phyloP scores from a whole-genome alignment of 2,888 invertebrate genomes.

The Lasioglossum calceatum region DNA sequence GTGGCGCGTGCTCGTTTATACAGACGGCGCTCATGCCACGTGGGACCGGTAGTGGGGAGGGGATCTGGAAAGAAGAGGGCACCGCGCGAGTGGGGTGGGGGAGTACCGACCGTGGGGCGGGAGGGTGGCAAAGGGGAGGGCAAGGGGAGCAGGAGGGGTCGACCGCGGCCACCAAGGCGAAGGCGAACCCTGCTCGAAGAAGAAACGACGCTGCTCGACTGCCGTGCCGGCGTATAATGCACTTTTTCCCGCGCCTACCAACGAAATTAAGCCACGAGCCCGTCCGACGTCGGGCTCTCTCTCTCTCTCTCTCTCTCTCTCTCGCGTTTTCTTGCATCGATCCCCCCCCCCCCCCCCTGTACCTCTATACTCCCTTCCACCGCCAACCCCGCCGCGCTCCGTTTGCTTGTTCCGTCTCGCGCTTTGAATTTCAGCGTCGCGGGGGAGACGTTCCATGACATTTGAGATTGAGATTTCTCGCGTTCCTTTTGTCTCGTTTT shows the following conservation, averaged over 20 bases:
- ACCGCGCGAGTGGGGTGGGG: constrained; percentile 15
- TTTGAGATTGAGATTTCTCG: neutral
- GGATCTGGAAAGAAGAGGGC: constrained; percentile 51
- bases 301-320: neutral
- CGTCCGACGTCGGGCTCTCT: constrained; percentile 3
- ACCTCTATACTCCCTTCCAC: neutral
- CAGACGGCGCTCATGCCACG: constrained; percentile 70
- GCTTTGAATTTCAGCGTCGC: neutral
- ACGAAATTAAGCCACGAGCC: constrained; percentile 64
- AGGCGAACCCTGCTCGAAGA: constrained; percentile 40
- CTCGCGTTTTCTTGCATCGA: constrained; percentile 34
- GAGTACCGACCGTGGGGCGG: neutral
- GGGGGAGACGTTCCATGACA: neutral
- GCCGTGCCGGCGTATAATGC: constrained; percentile 61
- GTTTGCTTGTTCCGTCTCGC: neutral
- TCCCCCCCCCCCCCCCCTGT: neutral
- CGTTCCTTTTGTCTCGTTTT: neutral
- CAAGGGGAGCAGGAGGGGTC: neutral
- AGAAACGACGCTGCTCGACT: constrained; percentile 56
- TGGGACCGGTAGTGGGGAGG: constrained; percentile 56
- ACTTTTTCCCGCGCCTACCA: constrained; percentile 53
- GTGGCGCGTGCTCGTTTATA: constrained; percentile 79
- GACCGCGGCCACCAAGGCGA: constrained; percentile 40
- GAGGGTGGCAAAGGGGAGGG: neutral
- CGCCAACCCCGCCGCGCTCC: neutral